A percentile compares a stretch with the other conserved stretches of the same genome.
phyloP scores from a whole-genome alignment of 2,888 invertebrate species.

The Vannuccia rotundouncinata region DNA sequence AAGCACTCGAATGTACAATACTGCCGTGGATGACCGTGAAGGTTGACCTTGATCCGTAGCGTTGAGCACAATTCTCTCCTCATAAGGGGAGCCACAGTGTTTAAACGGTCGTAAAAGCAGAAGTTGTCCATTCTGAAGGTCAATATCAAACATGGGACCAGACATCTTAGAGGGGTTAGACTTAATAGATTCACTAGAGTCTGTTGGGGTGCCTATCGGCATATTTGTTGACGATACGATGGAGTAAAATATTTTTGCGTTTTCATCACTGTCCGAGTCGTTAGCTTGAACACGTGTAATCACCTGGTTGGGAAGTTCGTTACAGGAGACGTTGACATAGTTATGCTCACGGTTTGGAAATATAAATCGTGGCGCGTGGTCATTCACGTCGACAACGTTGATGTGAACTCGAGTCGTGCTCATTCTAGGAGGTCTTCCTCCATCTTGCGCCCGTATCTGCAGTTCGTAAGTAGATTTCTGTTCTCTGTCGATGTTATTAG shows the following conservation, averaged over 20 bases:
- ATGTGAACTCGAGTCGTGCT: constrained; percentile 56
- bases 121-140: background rate
- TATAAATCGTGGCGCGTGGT: constrained; percentile 74
- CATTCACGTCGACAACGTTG: constrained; percentile 70
- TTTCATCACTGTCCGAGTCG: constrained; percentile 73
- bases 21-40: background rate
- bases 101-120: background rate
- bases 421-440: background rate
- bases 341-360: constrained; percentile 25
- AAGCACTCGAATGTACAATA: background rate
- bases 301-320: constrained; percentile 28
- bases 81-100: constrained; percentile 3
- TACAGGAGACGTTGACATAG: constrained; percentile 31
- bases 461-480: constrained; percentile 1
- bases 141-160: background rate
- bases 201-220: background rate
- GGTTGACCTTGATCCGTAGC: background rate
- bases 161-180: background rate
- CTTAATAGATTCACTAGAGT: background rate
- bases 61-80: background rate
- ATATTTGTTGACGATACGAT: background rate
- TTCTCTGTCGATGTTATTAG: constrained; percentile 27
- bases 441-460: constrained; percentile 11
- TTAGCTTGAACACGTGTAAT: constrained; percentile 75
- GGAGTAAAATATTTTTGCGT: constrained; percentile 59